phyloP scores from a whole-genome alignment of 2,888 invertebrate species.

The Cordylochernes scorpioides region DNA sequence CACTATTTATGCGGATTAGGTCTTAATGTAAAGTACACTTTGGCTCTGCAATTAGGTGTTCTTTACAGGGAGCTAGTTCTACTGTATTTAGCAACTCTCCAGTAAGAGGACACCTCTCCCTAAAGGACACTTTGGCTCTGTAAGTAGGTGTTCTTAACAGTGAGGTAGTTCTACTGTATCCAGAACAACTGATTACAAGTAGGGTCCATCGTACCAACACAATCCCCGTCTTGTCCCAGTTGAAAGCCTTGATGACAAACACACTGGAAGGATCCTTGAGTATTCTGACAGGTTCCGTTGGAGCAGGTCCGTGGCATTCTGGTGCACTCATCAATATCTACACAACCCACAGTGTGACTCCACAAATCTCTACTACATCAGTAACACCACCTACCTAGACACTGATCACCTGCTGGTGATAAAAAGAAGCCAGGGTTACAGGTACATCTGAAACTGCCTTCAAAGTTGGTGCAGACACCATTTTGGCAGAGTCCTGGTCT shows the following conservation, averaged over 20 bases:
- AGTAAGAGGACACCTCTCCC: too few relatives aligned
- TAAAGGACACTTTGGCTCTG: too few relatives aligned
- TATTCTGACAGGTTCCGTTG: slow-evolving; percentile 87
- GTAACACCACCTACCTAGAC: slow-evolving; percentile 16
- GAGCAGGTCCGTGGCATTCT: slow-evolving; percentile 83
- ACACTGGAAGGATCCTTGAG: slow-evolving; percentile 78
- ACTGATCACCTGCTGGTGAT: slow-evolving; percentile 31
- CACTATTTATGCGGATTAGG: too few relatives aligned
- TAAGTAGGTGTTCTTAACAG: too few relatives aligned
- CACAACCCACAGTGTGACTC: slow-evolving; percentile 35
- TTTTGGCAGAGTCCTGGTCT: slow-evolving; percentile 67
- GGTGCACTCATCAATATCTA: slow-evolving; percentile 78
- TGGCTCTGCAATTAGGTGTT: too few relatives aligned
- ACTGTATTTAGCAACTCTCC: too few relatives aligned
- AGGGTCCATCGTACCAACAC: slow-evolving; percentile 32
- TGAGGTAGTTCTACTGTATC: too few relatives aligned
- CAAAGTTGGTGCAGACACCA: slow-evolving; percentile 71
- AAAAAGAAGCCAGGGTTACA: slow-evolving; percentile 77
- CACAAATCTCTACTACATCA: slow-evolving; percentile 36
- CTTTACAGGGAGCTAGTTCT: too few relatives aligned
- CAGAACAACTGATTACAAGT: too few relatives aligned
- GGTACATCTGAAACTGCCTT: slow-evolving; percentile 74
- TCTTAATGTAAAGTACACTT: too few relatives aligned
- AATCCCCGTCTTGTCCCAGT: slow-evolving; percentile 46
- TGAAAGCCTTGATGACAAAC: slow-evolving; percentile 78